A percentile compares a stretch with the other conserved stretches of the same genome.
phyloP scores from a whole-genome alignment of 2,888 invertebrate genomes.

The Entomobrya multifasciata region DNA sequence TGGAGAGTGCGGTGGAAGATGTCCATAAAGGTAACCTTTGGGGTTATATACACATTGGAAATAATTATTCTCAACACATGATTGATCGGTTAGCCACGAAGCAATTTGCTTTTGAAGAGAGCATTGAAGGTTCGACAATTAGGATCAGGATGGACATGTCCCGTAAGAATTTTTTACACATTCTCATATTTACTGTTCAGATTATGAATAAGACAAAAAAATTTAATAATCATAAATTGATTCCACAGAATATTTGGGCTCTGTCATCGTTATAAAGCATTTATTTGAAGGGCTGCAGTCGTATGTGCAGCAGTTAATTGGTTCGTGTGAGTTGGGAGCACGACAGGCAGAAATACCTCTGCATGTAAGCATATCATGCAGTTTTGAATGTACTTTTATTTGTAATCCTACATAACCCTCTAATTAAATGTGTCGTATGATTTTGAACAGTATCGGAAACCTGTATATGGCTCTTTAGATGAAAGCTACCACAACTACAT shows the following conservation, averaged over 20 bases:
- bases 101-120: slow-evolving; percentile 57
- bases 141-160: slow-evolving; percentile 71
- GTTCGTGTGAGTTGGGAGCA: slow-evolving; percentile 89
- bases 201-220: too few relatives aligned
- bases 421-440: slow-evolving; percentile 17
- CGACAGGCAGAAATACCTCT: slow-evolving; percentile 85
- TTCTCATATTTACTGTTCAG: background rate
- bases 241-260: slow-evolving; percentile 86
- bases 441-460: slow-evolving; percentile 55
- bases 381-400: too few relatives aligned
- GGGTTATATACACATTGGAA: slow-evolving; percentile 65
- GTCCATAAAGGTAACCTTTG: slow-evolving; percentile 64
- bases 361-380: slow-evolving; percentile 25
- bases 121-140: slow-evolving; percentile 64
- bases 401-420: background rate
- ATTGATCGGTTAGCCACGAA: slow-evolving; percentile 59
- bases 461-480: slow-evolving; percentile 64
- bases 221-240: too few relatives aligned
- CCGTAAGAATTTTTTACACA: slow-evolving; percentile 39
- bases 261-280: slow-evolving; percentile 90
- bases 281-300: slow-evolving; percentile 92
- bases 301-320: slow-evolving; percentile 88
- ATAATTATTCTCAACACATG: slow-evolving; percentile 63
- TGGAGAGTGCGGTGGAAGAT: slow-evolving; percentile 53
- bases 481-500: slow-evolving; percentile 87